Evolutionary conservation across 2,797 vertebrate species (phyloP), one percentile per base, ranked within the genome.

Genomic region (Cetoscarus ocellatus): DNA sequence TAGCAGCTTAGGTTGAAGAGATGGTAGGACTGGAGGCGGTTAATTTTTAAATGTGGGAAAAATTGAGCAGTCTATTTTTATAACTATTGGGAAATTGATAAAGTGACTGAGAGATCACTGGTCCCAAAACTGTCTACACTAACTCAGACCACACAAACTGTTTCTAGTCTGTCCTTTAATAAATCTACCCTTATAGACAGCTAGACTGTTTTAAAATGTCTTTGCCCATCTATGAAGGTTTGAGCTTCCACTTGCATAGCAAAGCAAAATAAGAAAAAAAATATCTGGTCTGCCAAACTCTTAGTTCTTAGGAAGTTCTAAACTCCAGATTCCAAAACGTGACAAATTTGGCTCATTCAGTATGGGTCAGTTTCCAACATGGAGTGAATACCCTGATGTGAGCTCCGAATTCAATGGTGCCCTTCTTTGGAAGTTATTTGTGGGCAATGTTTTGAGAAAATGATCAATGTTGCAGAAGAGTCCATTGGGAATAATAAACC

Each of bases 181-280:
- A 27, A 27, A 27, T 27, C 27, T 27, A 27, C 27, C 27, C 4
- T 27, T 27, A 27, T 27, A 27, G 27, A 27, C 27, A 27, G 27
- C 27, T 2, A 27, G 27, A 27, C 4, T 27, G 40, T 48, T 55
- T 10, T 3, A 12, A n/a, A 9, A 12, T 3, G 36, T 49, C 48
- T 14, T n/a, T 13, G 35, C 17, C 34, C n/a, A 42, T 43, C 19
- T 17, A 10, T 59, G 19, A 17, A 5, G 18, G 8, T 45, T 67
- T 59, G 15, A 17, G 0, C 7, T 51, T 52, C n/a, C 11, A 56
- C 42, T 19, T 34, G 10, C 8, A 58, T 19, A 15, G 11, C 13
- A 44, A 35, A 12, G 6, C 13, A 6, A 1, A 35, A 64, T 82
- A 19, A 42, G 47, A 66, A 54, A 45, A n/a, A 45, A 18, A 63